These are phyloP conservation scores for Emydura subglobosa DNA, from an alignment of 2,113 vertebrate species.

Conservation along the genomic window DNA sequence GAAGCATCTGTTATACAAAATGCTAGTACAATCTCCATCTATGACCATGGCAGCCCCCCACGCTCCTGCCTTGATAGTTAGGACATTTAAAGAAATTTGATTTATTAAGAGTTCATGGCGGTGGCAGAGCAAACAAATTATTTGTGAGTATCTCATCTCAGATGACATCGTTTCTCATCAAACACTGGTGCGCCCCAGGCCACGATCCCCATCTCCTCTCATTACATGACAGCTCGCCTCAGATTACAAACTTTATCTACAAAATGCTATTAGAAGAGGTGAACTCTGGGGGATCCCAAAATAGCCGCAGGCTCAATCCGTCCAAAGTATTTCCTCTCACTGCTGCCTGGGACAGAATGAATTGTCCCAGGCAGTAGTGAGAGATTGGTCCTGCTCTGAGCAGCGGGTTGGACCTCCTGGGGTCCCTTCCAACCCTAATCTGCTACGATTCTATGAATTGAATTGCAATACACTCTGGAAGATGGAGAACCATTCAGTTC, in stretches of 20 bases:
- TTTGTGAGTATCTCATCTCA: not conserved
- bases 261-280: not conserved
- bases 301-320: not conserved
- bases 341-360: not conserved
- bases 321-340: not conserved
- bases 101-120: not conserved
- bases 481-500: not conserved
- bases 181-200: not conserved
- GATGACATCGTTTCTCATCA: not conserved
- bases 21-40: not conserved
- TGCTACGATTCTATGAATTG: too few species aligned
- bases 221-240: not conserved
- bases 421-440: too few species aligned
- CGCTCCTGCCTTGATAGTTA: not conserved
- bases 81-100: not conserved
- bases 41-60: not conserved
- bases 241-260: not conserved
- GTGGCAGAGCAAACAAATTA: not conserved
- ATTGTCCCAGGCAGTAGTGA: too few species aligned
- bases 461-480: not conserved
- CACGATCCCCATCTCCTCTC: rapidly evolving
- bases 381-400: too few species aligned
- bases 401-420: too few species aligned
- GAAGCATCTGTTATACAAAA: not conserved
- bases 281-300: not conserved